Conservation (phyloP, 2,113 vertebrate species). For the Antechinus flavipes region DNA sequence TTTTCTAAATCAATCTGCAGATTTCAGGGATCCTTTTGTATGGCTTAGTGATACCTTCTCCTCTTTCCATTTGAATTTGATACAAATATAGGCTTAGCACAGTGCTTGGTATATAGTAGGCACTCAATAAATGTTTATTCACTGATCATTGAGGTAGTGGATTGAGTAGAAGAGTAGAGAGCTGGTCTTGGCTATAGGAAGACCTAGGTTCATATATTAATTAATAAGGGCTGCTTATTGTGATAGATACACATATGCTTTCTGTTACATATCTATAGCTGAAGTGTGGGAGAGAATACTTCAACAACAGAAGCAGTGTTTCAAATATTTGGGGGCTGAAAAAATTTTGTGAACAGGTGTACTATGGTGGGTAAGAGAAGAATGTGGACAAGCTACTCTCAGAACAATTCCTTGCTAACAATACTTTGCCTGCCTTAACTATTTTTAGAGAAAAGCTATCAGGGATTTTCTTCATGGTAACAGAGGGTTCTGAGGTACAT, state of each 20-base stretch:
- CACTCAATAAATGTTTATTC: background rate
- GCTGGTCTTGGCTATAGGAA: background rate
- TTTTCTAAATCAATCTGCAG: background rate
- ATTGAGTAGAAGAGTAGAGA: background rate
- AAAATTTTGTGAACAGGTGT: background rate
- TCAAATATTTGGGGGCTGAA: background rate
- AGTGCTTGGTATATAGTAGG: background rate
- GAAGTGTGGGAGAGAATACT: background rate
- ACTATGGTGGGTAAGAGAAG: background rate
- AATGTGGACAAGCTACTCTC: background rate
- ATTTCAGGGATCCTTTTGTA: background rate
- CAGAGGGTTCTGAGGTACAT: background rate
- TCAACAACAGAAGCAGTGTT: background rate
- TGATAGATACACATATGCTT: background rate
- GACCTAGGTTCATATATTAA: background rate
- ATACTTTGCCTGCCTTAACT: background rate
- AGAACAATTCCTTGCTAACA: background rate
- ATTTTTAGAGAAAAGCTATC: background rate
- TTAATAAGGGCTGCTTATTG: background rate
- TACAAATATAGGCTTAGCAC: background rate
- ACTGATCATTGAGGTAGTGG: background rate
- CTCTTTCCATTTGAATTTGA: background rate
- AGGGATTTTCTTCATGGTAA: background rate
- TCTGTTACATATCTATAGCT: constrained; percentile 1
- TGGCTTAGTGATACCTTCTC: background rate